Base-by-base conservation (phyloP, 1,140 invertebrate genomes). In the Drosophila lowei region DNA sequence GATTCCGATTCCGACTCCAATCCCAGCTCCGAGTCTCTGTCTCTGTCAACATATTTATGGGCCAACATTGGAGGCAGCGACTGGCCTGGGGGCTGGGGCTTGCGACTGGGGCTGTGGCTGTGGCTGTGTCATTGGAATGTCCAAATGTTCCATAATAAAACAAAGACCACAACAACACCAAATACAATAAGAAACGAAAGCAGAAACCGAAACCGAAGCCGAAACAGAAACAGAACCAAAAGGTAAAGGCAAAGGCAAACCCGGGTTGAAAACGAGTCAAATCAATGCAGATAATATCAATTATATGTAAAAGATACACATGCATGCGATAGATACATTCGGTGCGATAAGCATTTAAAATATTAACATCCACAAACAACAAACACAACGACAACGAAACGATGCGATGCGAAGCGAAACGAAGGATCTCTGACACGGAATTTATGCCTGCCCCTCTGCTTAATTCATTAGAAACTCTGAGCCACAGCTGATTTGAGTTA, bases 271-370 rank as follows among this genome's bases (percentile, higher is more conserved):
- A 83, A 77, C 72, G 60, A 80, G 55, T 85, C 73, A 60, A 86
- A 86, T 86, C 81, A 85, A 85, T 85, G 81, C 77, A 85, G 81
- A 85, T 85, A 85, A 86, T 85, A 85, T 85, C 81, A 85, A 85
- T 85, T 85, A 85, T 85, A 88, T 85, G 81, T 85, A 85, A 86
- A 77, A 86, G 81, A 85, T 86, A 85, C 77, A 81, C 73, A 86
- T 63, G 70, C 77, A 86, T 66, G 68, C 66, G 77, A 81, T 85
- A 85, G 81, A 85, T 85, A 86, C 81, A 75, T 65, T 74, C 71
- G 64, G 41, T 58, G 68, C 59, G 81, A 85, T 85, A 85, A 85
- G 81, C 73, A 86, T 86, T 85, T 85, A 86, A 85, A 86, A 86
- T 85, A 85, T 85, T 71, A 85, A 81, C 81, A 77, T 64, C 79